These are phyloP conservation scores for Chrysodeixis includens DNA, from an alignment of 2,888 invertebrate species.

Conservation along the genomic window DNA sequence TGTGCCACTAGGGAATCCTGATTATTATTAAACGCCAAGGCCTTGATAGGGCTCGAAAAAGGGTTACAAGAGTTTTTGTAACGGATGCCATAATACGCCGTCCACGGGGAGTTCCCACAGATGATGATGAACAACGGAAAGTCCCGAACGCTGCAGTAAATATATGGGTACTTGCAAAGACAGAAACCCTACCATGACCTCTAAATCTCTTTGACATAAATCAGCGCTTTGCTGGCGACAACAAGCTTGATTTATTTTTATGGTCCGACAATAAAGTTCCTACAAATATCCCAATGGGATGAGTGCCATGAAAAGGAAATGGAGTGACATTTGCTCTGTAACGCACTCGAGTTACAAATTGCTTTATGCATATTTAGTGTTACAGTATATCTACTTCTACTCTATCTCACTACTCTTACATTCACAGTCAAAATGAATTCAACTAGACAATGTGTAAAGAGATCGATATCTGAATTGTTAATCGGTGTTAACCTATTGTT, in stretches of 20 bases:
- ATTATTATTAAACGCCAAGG: no score
- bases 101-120: background rate
- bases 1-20: no score
- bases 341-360: conserved; percentile 28
- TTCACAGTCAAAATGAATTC: no score
- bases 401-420: background rate
- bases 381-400: background rate
- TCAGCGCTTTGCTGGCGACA: conserved; percentile 46
- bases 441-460: background rate
- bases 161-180: background rate
- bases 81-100: no score
- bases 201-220: conserved; percentile 28
- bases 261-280: conserved; percentile 36
- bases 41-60: no score
- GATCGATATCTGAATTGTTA: background rate
- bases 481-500: background rate
- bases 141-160: background rate
- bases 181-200: conserved; percentile 23
- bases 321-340: conserved; percentile 30
- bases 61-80: no score
- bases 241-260: conserved; percentile 53
- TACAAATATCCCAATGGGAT: conserved; percentile 33
- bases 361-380: conserved; percentile 32
- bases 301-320: conserved; percentile 41
- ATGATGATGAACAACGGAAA: background rate